These are phyloP conservation scores for Scaptomyza caliginosa DNA, from an alignment of 2,888 invertebrate species.

Conservation along the genomic window DNA sequence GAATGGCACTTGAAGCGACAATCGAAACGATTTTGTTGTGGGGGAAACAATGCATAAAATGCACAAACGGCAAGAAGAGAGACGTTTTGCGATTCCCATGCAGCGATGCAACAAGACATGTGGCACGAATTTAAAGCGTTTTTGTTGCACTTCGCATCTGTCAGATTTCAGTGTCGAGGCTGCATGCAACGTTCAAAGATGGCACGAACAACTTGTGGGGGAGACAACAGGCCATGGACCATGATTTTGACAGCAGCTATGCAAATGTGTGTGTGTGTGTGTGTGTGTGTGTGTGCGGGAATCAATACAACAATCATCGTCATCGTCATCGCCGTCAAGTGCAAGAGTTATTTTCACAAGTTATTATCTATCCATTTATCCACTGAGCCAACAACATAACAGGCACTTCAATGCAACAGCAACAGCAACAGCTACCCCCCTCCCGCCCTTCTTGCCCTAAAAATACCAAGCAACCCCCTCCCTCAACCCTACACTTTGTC, in stretches of 20 bases:
- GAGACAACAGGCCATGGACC: conserved; percentile 49
- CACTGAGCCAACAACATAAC: conserved; percentile 64
- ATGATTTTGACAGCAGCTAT: conserved; percentile 64
- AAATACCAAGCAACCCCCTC: neutral
- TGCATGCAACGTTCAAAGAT: conserved; percentile 24
- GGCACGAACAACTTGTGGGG: conserved; percentile 20
- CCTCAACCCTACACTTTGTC: neutral
- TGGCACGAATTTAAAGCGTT: conserved; percentile 60
- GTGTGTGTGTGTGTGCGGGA: conserved; percentile 21
- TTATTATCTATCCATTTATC: conserved; percentile 76
- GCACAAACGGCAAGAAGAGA: conserved; percentile 16
- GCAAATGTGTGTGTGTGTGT: neutral
- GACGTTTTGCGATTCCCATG: conserved; percentile 41
- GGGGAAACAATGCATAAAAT: conserved; percentile 24
- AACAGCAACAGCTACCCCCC: too few relatives aligned
- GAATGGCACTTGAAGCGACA: conserved; percentile 65
- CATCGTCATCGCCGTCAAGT: conserved; percentile 55
- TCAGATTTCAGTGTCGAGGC: conserved; percentile 75
- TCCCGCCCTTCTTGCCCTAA: neutral
- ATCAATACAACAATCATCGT: conserved; percentile 25
- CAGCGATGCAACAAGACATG: conserved; percentile 23
- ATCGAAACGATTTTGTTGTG: conserved; percentile 66
- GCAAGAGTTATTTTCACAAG: conserved; percentile 78
- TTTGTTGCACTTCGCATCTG: conserved; percentile 72
- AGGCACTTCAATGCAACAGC: conserved; percentile 52